Base-by-base conservation (phyloP, 2,113 vertebrate species). In the Oncorhynchus gorbuscha region DNA sequence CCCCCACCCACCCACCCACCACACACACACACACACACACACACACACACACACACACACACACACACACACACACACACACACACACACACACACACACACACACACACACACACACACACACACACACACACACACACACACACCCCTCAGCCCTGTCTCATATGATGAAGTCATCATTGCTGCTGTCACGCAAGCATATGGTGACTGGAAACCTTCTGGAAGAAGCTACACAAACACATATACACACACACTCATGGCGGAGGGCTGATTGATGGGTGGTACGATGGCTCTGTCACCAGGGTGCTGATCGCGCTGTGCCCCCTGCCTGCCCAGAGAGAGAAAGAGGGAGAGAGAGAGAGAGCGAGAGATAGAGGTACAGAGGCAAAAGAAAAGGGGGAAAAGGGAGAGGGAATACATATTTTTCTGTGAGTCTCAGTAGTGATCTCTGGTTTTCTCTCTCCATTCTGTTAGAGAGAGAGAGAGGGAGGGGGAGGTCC, bases 181-280 rank as follows among this genome's bases (percentile, higher is more conserved):
- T 18, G 76, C 73, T 82, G 81, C 81, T 72, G 79, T 91, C 85
- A 91, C 74, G 80, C 88, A 91, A 93, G 93, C 90, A 71, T 79
- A n/a, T 90, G 82, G 86, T 92, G 92, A 93, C 93, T 92, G 83
- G 78, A 80, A 88, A 91, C 87, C 90, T 92, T 90, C 88, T 73
- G 82, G 88, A 91, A 86, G 83, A 81, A 73, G 71, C 82, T 32
- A 72, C 14, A 55, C 51, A 67, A 30, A 13, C 28, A 28, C 64
- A 66, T 26, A 66, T 11, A 62, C 71, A 76, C 75, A 75, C 81
- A 75, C 75, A 79, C 73, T 24, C 70, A 26, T 85, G 83, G 85
- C 77, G 86, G 80, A 82, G 48, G 76, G 69, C 85, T 92, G 92
- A 94, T 93, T 94, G 93, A 93, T 92, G 87, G 88, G 83, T 80